Base-by-base conservation (phyloP, 2,888 invertebrate genomes). In the Nineta flava region DNA sequence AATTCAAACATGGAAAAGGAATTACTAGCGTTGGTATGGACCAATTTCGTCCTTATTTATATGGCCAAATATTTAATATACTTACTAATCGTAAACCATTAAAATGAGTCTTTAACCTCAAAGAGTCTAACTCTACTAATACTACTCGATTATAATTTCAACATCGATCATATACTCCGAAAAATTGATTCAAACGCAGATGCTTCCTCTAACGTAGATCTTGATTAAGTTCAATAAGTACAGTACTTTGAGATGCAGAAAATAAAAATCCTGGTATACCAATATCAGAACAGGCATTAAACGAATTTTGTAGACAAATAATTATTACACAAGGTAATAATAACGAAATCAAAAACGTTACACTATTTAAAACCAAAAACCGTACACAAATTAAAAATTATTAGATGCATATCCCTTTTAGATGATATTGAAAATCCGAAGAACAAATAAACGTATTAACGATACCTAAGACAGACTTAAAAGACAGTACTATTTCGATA, bases 1-100 rank as follows among this genome's bases (percentile, higher is more conserved):
- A 66, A 66, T 50, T 54, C 55, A 2, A 62, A 62, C 1, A 65
- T 55, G 1, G 64, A 67, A 55, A 57, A 57, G 42, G 64, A 66
- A 56, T 50, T 64, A 2, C 48, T 65, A 46, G 60, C 62, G 0
- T 62, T 67, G 6, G 55, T 65, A 5, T 65, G 60, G 59, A 54
- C 54, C n/a, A n/a, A n/a, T 3, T 63, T 57, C 50, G n/a, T n/a
- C n/a, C n/a, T n/a, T n/a, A n/a, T n/a, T n/a, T n/a, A n/a, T n/a
- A n/a, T n/a, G 65, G 65, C n/a, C 55, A 57, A 31, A 55, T 60
- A 52, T 66, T 66, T 47, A 55, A 38, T 9, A 58, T 67, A 9
- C 16, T 59, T 4, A 65, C 59, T 0, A 63, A 66, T 51, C n/a
- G n/a, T n/a, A n/a, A n/a, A n/a, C n/a, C n/a, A n/a, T n/a, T n/a